Conservation (phyloP, 2,113 vertebrate genomes). For the Onychostruthus taczanowskii region DNA sequence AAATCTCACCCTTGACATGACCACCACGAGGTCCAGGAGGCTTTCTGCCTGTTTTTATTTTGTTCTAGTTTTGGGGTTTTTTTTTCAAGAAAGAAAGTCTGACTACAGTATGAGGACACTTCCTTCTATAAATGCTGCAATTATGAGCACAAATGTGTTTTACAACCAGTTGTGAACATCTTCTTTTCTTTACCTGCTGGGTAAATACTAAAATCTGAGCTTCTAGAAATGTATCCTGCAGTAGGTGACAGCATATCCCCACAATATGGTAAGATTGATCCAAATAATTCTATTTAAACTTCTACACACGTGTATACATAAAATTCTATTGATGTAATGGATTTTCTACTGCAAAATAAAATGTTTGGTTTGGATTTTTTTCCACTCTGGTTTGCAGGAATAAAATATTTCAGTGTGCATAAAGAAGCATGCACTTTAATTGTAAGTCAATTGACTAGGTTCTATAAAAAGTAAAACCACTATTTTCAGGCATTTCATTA, state of each 20-base stretch:
- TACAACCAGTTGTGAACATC: background rate
- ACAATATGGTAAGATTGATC: background rate
- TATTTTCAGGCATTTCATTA: background rate
- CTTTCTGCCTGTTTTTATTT: background rate
- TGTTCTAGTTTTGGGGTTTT: background rate
- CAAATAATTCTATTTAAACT: background rate
- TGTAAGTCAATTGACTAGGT: background rate
- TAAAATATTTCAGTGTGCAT: background rate
- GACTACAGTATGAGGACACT: background rate
- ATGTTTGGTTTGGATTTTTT: background rate
- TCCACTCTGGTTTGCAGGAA: background rate
- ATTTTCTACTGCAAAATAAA: background rate
- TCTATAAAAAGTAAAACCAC: background rate
- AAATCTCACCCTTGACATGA: background rate
- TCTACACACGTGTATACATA: rapidly evolving
- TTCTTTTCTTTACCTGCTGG: background rate
- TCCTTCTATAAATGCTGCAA: background rate
- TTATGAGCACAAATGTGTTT: background rate
- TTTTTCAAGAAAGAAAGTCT: background rate
- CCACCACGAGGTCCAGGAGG: background rate
- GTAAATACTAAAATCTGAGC: background rate
- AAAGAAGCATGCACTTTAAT: background rate
- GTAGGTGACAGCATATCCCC: background rate
- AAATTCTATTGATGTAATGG: background rate
- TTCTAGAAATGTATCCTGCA: background rate